Percentiles rank a stretch among this genome's conserved stretches.
Conservation (phyloP, 2,797 vertebrate species). For the Dermochelys coriacea region DNA sequence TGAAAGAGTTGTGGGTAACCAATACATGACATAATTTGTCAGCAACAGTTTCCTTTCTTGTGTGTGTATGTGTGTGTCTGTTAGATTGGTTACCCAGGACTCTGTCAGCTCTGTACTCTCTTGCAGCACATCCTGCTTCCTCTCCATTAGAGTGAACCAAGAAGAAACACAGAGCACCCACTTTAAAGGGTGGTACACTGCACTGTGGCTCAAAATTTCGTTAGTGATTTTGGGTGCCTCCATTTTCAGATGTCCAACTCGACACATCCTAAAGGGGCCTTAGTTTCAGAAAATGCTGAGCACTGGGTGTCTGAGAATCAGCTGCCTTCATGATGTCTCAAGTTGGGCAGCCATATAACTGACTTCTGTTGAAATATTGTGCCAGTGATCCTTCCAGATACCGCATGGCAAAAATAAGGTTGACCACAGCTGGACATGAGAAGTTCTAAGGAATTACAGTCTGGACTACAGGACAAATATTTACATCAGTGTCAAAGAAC, state of each 20-base stretch:
- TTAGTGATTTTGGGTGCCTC: neutral
- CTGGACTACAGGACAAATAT: neutral
- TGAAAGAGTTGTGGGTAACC: neutral
- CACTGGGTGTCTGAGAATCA: rapidly evolving
- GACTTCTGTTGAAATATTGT: neutral
- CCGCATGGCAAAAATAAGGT: neutral
- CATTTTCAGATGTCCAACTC: neutral
- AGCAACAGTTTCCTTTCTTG: neutral
- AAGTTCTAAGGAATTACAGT: neutral
- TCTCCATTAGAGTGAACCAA: neutral
- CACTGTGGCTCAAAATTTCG: neutral
- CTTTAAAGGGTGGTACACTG: neutral
- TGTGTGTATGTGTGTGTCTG: neutral
- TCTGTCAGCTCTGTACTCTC: neutral
- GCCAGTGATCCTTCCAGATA: neutral
- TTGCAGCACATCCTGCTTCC: neutral
- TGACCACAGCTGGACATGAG: neutral
- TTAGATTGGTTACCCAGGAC: neutral
- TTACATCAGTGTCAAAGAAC: neutral
- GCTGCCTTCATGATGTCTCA: neutral
- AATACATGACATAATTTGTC: neutral
- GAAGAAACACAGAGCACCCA: neutral
- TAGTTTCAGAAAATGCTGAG: neutral
- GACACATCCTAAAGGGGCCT: neutral
- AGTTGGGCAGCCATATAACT: neutral